Percentiles rank a stretch among this genome's conserved stretches.
phyloP scores from a whole-genome alignment of 2,888 invertebrate genomes.

The Deroplatys truncata region DNA sequence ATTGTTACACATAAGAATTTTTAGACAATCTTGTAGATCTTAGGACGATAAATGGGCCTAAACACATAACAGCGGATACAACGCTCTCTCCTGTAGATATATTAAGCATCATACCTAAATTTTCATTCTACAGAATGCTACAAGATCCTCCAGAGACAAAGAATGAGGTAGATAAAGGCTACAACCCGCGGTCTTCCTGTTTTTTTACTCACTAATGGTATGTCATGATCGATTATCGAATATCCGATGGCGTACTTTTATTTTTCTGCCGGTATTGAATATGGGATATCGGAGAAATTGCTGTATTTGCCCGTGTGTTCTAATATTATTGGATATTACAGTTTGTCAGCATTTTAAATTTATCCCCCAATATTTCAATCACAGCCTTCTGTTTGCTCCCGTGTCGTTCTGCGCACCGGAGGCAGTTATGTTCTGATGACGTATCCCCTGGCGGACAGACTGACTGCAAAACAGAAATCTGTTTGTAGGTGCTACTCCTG shows the following conservation, averaged over 20 bases:
- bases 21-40: too few relatives aligned
- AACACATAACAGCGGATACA: too few relatives aligned
- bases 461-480: too few relatives aligned
- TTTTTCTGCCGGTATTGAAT: not conserved
- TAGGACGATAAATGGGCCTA: too few relatives aligned
- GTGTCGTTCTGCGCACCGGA: too few relatives aligned
- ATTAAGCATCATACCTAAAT: too few relatives aligned
- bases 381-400: too few relatives aligned
- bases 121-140: not conserved
- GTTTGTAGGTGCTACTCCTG: too few relatives aligned
- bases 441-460: too few relatives aligned
- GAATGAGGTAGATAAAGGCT: not conserved
- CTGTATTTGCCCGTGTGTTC: not conserved
- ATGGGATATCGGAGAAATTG: not conserved
- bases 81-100: too few relatives aligned
- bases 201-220: not conserved
- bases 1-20: too few relatives aligned
- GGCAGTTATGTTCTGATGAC: too few relatives aligned
- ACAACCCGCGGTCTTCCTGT: not conserved
- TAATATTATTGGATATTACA: not conserved
- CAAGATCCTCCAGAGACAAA: not conserved
- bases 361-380: not conserved
- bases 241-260: not conserved
- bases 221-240: not conserved
- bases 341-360: not conserved